phyloP scores from a whole-genome alignment of 2,797 vertebrate species.

The Echeneis naucrates region DNA sequence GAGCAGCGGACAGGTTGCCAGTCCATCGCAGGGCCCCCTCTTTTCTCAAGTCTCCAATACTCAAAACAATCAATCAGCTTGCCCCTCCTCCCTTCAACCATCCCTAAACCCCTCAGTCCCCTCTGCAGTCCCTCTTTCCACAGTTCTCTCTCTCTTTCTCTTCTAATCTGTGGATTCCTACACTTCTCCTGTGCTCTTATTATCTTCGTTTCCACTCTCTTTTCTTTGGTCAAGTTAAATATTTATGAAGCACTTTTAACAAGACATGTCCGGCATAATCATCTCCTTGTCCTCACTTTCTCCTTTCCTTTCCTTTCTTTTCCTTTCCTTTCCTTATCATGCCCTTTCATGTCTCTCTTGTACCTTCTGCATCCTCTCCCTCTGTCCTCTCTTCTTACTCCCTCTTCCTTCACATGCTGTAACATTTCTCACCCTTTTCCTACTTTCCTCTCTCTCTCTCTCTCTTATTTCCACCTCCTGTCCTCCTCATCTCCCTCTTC shows the following conservation, averaged over 20 bases:
- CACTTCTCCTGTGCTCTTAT: background rate
- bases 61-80: slow-evolving; percentile 80
- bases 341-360: slow-evolving; percentile 20
- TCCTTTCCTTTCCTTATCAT: background rate
- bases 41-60: slow-evolving; percentile 79
- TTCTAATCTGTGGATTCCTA: slow-evolving; percentile 18
- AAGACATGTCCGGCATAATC: slow-evolving; percentile 16
- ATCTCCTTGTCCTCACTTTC: background rate
- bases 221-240: slow-evolving; percentile 34
- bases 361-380: slow-evolving; percentile 18
- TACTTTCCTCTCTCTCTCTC: slow-evolving; percentile 34
- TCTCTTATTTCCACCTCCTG: slow-evolving; percentile 40
- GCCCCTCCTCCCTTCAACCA: slow-evolving; percentile 72
- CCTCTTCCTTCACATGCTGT: slow-evolving; percentile 46
- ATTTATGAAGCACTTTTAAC: slow-evolving; percentile 31
- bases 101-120: slow-evolving; percentile 79
- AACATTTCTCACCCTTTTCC: slow-evolving; percentile 39
- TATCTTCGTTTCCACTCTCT: background rate
- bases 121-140: slow-evolving; percentile 72
- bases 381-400: background rate
- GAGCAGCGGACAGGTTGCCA: too few species aligned
- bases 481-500: slow-evolving; percentile 41
- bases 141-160: slow-evolving; percentile 12
- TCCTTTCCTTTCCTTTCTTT: too few species aligned
- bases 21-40: too few species aligned